These are phyloP conservation scores for Gryllus longicercus DNA, from an alignment of 2,888 invertebrate genomes.

Conservation along the genomic window DNA sequence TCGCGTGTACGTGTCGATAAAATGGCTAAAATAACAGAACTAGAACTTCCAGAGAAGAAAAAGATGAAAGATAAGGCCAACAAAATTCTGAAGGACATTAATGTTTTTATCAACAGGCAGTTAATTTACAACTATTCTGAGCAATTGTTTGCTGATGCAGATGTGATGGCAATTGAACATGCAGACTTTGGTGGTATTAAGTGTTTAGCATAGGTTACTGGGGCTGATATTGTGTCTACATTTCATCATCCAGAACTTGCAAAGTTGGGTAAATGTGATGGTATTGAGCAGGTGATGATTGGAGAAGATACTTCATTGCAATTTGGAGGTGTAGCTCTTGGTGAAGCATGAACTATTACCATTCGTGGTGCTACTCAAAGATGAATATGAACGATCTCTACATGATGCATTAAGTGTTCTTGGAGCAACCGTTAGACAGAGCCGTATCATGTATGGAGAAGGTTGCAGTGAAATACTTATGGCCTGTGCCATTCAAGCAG, in stretches of 20 bases:
- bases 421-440: conserved; percentile 90
- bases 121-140: conserved; percentile 99
- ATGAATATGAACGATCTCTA: conserved; percentile 96
- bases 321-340: conserved; percentile 90
- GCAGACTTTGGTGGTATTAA: conserved; percentile 99
- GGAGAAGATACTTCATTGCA: conserved; percentile 94
- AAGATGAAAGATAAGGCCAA: conserved; percentile 99
- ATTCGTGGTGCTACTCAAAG: conserved; percentile 98
- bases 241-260: conserved; percentile 91
- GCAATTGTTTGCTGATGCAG: conserved; percentile 96
- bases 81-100: conserved; percentile 88
- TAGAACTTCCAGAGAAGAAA: conserved; percentile 96
- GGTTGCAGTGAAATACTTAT: conserved; percentile 95
- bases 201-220: conserved; percentile 92
- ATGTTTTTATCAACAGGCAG: conserved; percentile 97
- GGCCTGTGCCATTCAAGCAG: conserved; percentile 85
- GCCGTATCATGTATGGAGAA: conserved; percentile 86
- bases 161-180: conserved; percentile 99
- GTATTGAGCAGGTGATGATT: conserved; percentile 97
- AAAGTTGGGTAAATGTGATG: conserved; percentile 87
- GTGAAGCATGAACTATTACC: conserved; percentile 95
- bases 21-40: conserved; percentile 92
- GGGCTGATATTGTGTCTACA: conserved; percentile 97
- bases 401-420: conserved; percentile 98
- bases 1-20: conserved; percentile 91